These are phyloP conservation scores for Euzetes globulus DNA, from an alignment of 2,888 invertebrate genomes.

Conservation along the genomic window DNA sequence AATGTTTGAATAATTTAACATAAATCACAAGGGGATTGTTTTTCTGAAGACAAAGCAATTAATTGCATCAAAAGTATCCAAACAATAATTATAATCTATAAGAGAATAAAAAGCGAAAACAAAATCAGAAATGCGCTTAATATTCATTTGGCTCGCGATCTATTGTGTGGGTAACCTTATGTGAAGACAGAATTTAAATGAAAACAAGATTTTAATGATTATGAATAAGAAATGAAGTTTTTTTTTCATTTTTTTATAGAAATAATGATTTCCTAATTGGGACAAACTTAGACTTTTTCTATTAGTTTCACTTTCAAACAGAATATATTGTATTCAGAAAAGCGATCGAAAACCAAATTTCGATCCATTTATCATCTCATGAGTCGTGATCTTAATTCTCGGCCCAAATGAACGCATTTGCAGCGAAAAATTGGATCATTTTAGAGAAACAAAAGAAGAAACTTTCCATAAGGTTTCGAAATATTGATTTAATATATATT, in stretches of 20 bases:
- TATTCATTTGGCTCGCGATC: no score
- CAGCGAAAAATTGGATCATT: not conserved
- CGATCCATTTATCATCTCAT: not conserved
- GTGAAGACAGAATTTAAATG: no score
- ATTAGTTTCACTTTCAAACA: not conserved
- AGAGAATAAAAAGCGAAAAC: no score
- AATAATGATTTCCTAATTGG: not conserved
- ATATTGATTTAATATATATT: no score
- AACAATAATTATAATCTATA: no score
- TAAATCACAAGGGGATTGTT: no score
- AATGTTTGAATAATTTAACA: no score
- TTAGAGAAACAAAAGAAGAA: not conserved
- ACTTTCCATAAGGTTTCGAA: not conserved
- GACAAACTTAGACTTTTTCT: not conserved
- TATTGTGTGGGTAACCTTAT: no score
- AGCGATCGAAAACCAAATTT: not conserved
- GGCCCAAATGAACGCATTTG: not conserved
- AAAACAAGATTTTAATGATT: not conserved
- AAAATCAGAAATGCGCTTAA: no score
- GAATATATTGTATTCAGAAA: not conserved
- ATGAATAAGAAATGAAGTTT: not conserved
- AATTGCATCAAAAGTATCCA: no score
- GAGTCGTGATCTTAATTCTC: not conserved
- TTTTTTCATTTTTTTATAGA: not conserved
- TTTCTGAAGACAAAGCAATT: no score